Conservation (phyloP, 2,888 invertebrate genomes). For the Neelides folsomi region DNA sequence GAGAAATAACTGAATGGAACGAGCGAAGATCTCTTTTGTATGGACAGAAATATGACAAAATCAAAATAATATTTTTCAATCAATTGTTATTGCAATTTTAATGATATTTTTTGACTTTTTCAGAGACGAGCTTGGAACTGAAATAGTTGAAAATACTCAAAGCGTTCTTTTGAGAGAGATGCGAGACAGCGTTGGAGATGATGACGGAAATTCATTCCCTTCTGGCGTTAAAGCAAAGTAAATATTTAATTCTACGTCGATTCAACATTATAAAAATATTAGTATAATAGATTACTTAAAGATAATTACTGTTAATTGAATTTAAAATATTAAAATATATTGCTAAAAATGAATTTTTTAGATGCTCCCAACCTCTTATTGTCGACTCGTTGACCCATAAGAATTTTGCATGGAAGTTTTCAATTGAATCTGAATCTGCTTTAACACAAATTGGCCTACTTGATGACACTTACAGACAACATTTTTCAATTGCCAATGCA, state of each 20-base stretch:
- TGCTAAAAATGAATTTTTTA: conserved; percentile 7
- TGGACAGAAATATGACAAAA: too few relatives aligned
- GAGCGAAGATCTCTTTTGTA: conserved; percentile 36
- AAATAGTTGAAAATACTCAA: too few relatives aligned
- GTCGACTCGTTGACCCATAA: conserved; percentile 14
- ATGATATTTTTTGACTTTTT: neutral
- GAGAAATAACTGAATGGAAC: conserved; percentile 60
- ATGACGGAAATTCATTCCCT: too few relatives aligned
- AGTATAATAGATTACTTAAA: too few relatives aligned
- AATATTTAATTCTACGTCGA: too few relatives aligned
- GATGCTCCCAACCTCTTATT: conserved; percentile 20
- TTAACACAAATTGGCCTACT: conserved; percentile 23
- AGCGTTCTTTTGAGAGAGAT: too few relatives aligned
- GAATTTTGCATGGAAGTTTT: conserved; percentile 26
- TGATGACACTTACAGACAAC: conserved; percentile 29
- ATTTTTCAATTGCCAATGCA: conserved; percentile 21
- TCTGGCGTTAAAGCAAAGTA: conserved; percentile 2
- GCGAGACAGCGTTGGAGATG: too few relatives aligned
- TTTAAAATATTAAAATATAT: too few relatives aligned
- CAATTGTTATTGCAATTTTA: neutral
- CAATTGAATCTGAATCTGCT: conserved; percentile 18
- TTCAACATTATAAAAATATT: too few relatives aligned
- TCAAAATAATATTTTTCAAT: too few relatives aligned
- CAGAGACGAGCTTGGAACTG: neutral
- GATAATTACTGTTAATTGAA: too few relatives aligned